These are phyloP conservation scores for Rotaria magnacalcarata DNA, from an alignment of 2,888 invertebrate genomes.

Conservation along the genomic window DNA sequence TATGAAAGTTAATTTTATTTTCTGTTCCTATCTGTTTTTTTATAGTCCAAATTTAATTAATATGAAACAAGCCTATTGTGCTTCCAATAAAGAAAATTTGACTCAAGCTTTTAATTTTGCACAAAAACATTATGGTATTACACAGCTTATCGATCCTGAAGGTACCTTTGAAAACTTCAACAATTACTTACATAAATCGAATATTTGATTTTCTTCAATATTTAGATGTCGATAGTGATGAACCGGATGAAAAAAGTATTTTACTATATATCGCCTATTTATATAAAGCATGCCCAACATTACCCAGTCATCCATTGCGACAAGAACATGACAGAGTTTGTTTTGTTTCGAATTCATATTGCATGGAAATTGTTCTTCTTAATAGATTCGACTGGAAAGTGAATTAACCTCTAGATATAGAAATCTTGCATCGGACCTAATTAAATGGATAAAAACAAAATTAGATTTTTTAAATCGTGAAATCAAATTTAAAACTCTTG, in stretches of 20 bases:
- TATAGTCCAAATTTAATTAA: slow-evolving; percentile 71
- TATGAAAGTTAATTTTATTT: not conserved
- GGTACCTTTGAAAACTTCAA: slow-evolving; percentile 64
- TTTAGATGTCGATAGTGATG: slow-evolving; percentile 96
- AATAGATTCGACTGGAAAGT: not conserved
- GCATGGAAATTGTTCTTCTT: too few relatives aligned
- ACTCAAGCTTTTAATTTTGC: slow-evolving; percentile 92
- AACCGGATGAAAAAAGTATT: slow-evolving; percentile 97
- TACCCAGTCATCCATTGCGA: not conserved
- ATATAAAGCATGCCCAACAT: slow-evolving; percentile 88
- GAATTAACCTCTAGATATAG: not conserved
- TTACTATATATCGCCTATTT: slow-evolving; percentile 98
- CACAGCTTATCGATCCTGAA: slow-evolving; percentile 91
- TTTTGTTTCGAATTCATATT: not conserved
- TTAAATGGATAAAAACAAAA: not conserved
- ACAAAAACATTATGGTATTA: slow-evolving; percentile 95
- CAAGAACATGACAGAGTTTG: not conserved
- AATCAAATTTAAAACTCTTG: not conserved
- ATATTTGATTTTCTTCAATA: slow-evolving; percentile 49
- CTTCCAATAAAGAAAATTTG: slow-evolving; percentile 85
- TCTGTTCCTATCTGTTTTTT: slow-evolving; percentile 26
- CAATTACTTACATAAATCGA: not conserved
- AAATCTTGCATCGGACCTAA: not conserved
- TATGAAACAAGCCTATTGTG: slow-evolving; percentile 64
- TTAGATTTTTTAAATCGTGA: not conserved